Evolutionary conservation across 2,888 invertebrate genomes (phyloP), one percentile per base, ranked within the genome.

Genomic region (Lepidocyrtoides sp.): DNA sequence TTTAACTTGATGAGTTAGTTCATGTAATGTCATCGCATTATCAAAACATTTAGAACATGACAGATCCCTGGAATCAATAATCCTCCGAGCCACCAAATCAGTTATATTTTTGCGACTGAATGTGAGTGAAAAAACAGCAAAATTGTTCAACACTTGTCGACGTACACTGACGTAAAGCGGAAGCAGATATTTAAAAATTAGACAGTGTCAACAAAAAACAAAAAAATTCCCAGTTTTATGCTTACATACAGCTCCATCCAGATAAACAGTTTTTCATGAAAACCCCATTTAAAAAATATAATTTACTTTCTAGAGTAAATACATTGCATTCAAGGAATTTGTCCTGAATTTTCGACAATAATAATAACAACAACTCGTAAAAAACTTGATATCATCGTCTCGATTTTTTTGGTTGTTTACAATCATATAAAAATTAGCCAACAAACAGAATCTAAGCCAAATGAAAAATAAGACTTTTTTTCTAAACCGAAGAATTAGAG

Each of bases 261-360:
- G 7, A 20, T 26, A 23, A 7, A 23, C 23, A 3, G 20, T 20
- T 48, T 48, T 51, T 23, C 29, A 29, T 63, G 3, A 5, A 63
- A 23, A 63, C 1, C 4, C 77, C 77, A 20, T 32, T 66, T 26
- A 26, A 26, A 26, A 29, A 66, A 29, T 66, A 32, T 32, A 32
- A 32, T 66, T 66, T 66, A 66, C 60, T 60, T 23, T 60, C 12
- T 10, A 23, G 14, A 26, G 60, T 51, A 77, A 23, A 48, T 51
- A 26, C 5, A 44, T 10, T 2, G 1, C 66, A 66, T 36, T 0
- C 8, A 32, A 69, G 41, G 83, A 83, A 84, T 77, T 77, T 89
- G 84, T 89, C 83, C 84, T 84, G 75, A 84, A 77, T 89, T 63
- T 83, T 88, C 88, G 88, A 88, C 84, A 77, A 89, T 77, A 89